Evolutionary conservation across 2,797 vertebrate species (phyloP).

Genomic region (Anabas testudineus): DNA sequence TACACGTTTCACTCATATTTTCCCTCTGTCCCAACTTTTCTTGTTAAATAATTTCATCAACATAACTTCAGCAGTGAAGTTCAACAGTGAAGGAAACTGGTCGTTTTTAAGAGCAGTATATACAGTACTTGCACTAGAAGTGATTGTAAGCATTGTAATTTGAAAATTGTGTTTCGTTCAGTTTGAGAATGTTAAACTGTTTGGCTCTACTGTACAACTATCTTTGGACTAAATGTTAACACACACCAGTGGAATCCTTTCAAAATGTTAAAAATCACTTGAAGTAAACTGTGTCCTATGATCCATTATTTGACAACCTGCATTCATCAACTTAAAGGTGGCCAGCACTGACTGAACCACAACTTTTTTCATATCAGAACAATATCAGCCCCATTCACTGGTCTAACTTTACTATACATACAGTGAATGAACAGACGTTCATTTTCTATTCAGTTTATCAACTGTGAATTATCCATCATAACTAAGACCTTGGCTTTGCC

Average conservation of each 20-base stretch:
- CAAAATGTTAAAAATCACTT: constrained; percentile 20
- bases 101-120: no score
- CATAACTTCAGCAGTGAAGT: no score
- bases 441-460: constrained; percentile 58
- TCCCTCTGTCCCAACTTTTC: no score
- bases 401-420: constrained; percentile 39
- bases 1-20: no score
- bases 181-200: no score
- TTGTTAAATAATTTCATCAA: no score
- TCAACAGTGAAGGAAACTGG: no score
- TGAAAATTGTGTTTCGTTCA: no score
- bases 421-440: constrained; percentile 48
- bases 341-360: background rate
- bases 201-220: no score
- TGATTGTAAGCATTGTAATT: no score
- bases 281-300: constrained; percentile 29
- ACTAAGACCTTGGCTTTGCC: constrained; percentile 90
- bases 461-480: constrained; percentile 71
- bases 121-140: no score
- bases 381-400: background rate
- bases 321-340: constrained; percentile 33
- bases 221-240: constrained; percentile 4
- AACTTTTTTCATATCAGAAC: constrained; percentile 23
- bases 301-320: constrained; percentile 27
- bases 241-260: constrained; percentile 1